Percentiles rank a stretch among this genome's conserved stretches.
Evolutionary conservation across 1,140 invertebrate species (phyloP).

Genomic region (Leptoteleia sp.): DNA sequence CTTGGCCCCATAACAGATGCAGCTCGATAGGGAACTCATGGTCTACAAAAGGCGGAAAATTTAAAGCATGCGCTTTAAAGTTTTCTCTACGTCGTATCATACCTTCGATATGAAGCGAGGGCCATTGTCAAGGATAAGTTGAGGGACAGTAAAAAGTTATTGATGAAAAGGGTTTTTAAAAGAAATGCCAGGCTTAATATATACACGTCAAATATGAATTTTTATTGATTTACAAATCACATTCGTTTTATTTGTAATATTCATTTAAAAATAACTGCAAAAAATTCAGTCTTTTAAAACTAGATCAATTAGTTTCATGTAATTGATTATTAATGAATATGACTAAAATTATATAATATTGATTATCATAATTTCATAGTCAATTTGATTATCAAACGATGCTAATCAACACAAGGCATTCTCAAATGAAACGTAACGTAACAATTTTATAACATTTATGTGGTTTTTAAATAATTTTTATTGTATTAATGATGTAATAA

Average conservation of each 20-base stretch:
- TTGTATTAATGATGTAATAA: too few relatives aligned
- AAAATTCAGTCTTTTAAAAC: too few relatives aligned
- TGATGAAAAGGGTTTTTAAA: constrained; percentile 34
- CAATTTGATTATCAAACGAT: too few relatives aligned
- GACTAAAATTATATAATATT: too few relatives aligned
- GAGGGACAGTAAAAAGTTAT: constrained; percentile 42
- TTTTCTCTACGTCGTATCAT: constrained; percentile 37
- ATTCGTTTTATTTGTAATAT: neutral
- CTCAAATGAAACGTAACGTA: too few relatives aligned
- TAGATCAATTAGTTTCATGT: too few relatives aligned
- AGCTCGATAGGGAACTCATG: constrained; percentile 61
- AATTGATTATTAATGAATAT: too few relatives aligned
- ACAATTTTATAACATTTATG: too few relatives aligned
- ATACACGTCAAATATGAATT: constrained; percentile 1
- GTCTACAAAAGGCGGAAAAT: constrained; percentile 55
- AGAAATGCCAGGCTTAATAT: constrained; percentile 4
- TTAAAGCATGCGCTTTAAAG: constrained; percentile 60
- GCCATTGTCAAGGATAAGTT: constrained; percentile 50
- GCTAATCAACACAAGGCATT: too few relatives aligned
- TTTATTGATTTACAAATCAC: constrained; percentile 1
- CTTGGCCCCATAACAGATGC: constrained; percentile 55
- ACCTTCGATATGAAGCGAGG: constrained; percentile 52
- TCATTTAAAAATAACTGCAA: too few relatives aligned
- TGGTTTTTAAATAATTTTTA: too few relatives aligned
- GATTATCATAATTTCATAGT: too few relatives aligned